These are phyloP conservation scores for Clarias fuscus DNA, from an alignment of 2,797 vertebrate genomes.

Conservation along the genomic window DNA sequence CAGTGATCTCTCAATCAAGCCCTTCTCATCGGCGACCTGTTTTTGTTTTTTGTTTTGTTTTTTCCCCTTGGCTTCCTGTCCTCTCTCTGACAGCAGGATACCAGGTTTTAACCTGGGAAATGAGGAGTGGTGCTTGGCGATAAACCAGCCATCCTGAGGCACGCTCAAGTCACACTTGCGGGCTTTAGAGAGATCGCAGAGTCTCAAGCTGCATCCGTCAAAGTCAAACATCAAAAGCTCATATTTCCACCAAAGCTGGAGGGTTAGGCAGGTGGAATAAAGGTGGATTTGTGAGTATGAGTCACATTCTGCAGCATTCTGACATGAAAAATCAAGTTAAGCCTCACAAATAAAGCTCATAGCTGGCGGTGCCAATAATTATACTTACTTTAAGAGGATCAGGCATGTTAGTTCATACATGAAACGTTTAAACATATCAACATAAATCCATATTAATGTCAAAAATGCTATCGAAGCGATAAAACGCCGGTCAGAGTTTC, in stretches of 20 bases:
- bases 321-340: background rate
- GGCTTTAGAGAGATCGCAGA: slow-evolving; percentile 48
- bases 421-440: background rate
- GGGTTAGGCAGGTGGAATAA: slow-evolving; percentile 28
- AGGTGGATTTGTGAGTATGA: slow-evolving; percentile 34
- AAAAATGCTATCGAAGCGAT: no score
- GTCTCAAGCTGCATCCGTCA: slow-evolving; percentile 53
- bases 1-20: slow-evolving; percentile 17
- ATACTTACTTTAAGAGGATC: background rate
- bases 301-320: slow-evolving; percentile 20
- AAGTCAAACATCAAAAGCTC: slow-evolving; percentile 52
- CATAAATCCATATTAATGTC: no score
- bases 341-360: background rate
- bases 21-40: background rate
- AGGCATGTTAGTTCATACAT: background rate
- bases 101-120: slow-evolving; percentile 8
- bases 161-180: slow-evolving; percentile 26
- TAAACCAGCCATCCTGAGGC: slow-evolving; percentile 26
- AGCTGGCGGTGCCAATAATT: background rate
- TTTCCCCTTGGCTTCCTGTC: background rate
- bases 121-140: background rate
- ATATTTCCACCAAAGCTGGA: slow-evolving; percentile 16
- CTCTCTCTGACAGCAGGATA: background rate
- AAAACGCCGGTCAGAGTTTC: no score
- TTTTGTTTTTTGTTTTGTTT: background rate